Evolutionary conservation across 2,797 vertebrate species (phyloP).

Genomic region (Malacoraja senta): DNA sequence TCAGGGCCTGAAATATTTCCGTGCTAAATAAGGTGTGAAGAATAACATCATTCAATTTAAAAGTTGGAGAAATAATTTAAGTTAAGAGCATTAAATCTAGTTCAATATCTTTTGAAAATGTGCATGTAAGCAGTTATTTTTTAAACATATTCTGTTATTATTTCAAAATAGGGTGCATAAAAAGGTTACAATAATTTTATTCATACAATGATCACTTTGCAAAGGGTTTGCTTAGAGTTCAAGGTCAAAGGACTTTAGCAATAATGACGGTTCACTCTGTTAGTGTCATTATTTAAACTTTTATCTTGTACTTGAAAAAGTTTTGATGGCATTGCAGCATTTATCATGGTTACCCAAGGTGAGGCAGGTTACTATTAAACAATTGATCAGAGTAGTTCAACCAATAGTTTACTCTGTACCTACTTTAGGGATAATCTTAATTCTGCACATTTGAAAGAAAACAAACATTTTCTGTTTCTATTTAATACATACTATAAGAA

Average conservation of each 20-base stretch:
- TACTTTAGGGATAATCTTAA: not conserved
- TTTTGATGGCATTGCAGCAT: not conserved
- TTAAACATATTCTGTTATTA: not conserved
- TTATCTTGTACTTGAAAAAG: not conserved
- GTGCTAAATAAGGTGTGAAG: not conserved
- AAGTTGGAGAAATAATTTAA: not conserved
- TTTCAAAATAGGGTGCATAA: not conserved
- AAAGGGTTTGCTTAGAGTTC: not conserved
- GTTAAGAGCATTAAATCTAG: not conserved
- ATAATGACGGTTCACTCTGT: not conserved
- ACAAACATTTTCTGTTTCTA: not conserved
- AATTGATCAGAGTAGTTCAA: not conserved
- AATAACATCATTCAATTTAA: not conserved
- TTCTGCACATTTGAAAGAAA: not conserved
- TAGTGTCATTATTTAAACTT: not conserved
- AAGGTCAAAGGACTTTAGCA: not conserved
- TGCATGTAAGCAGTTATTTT: not conserved
- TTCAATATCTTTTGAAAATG: not conserved
- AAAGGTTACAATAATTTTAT: not conserved
- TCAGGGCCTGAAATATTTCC: not conserved
- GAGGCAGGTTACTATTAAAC: not conserved
- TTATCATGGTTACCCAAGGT: not conserved
- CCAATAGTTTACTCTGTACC: too few relatives aligned
- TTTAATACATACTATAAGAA: not conserved
- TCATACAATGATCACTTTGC: not conserved